Evolutionary conservation across 2,113 vertebrate species (phyloP), one percentile per base, ranked within the genome.

Genomic region (Cyprichromis sp.): DNA sequence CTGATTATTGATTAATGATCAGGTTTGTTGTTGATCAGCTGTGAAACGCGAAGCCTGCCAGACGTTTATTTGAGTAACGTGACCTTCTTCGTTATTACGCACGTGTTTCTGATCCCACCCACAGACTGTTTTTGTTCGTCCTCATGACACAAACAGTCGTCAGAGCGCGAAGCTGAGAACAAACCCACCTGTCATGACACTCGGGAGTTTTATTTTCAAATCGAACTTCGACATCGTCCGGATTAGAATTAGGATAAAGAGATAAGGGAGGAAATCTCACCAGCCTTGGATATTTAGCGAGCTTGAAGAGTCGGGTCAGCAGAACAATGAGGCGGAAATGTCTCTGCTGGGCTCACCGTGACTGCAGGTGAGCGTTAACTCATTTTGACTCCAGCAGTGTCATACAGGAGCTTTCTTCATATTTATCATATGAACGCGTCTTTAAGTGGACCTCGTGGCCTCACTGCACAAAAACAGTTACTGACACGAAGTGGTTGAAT

Each of bases 71-170:
- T 21, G 21, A 29, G 55, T 59, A 5, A 0, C 8, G 13, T 16
- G 1, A 59, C 7, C 55, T 9, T 16, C 4, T 59, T 29, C 1
- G 8, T 59, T 59, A 59, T 29, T 59, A 59, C 55, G 55, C 55
- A 59, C 8, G 24, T 0, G 55, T 59, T 59, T 59, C 55, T 5
- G 13, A 59, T 59, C 55, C 55, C 24, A 59, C 24, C 24, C 55
- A 16, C 55, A 16, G 24, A 59, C 55, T 59, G 55, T 29, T 16
- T 59, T 29, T 59, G 24, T 16, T 59, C 24, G 24, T 59, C 24
- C 24, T 59, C 24, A 0, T 0, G 24, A 29, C 13, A 29, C 0
- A 59, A 34, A 63, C 59, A 63, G 16, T 19, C 16, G 2, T 0
- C 59, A 0, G 59, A 19, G 29, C 59, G 2, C 59, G 59, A 34